Base-by-base conservation (phyloP, 1,140 invertebrate species). In the Drosophila willistoni region DNA sequence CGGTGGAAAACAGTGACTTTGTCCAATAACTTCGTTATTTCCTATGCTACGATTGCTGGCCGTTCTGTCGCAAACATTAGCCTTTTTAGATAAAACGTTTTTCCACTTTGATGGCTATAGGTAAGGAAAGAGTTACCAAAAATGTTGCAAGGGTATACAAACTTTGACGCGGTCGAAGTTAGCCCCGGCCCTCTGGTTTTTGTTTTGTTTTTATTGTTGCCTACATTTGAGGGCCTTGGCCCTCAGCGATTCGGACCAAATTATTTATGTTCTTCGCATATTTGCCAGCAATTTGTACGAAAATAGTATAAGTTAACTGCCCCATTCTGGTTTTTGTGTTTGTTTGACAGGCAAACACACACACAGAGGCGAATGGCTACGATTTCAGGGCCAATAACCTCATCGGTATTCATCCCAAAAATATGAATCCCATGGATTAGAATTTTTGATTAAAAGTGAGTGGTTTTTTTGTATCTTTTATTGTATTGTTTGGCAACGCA, bases 251-350 rank as follows among this genome's bases (percentile, higher is more conserved):
- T 19, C 41, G 33, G 34, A 25, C 17, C 39, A 22, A 62, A 65
- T 87, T 87, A 83, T 87, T 87, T 87, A 87, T 87, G 77, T 87
- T 74, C 59, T 74, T 63, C 76, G 78, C 79, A 87, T 89, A 87
- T 87, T 87, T 87, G 84, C 76, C 68, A 70, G 75, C 84, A 87
- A 83, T 87, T 87, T 87, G 82, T 77, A 56, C 51, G 51, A 56
- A 66, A 57, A 79, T 66, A 71, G 17, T 84, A 83, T 67, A 73
- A 57, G 71, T 71, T 80, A 73, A 79, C 73, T 79, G 81, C 65
- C 80, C 66, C 79, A 64, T 77, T 64, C 56, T 51, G 44, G 14
- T 10, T 19, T 51, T 51, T 66, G 77, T 54, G 78, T 73, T 79
- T 79, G 83, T 17, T 41, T 36, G 34, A 12, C 7, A 17, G 57